These are phyloP conservation scores for Glaucopsyche alexis DNA, from an alignment of 2,888 invertebrate species.

Conservation along the genomic window DNA sequence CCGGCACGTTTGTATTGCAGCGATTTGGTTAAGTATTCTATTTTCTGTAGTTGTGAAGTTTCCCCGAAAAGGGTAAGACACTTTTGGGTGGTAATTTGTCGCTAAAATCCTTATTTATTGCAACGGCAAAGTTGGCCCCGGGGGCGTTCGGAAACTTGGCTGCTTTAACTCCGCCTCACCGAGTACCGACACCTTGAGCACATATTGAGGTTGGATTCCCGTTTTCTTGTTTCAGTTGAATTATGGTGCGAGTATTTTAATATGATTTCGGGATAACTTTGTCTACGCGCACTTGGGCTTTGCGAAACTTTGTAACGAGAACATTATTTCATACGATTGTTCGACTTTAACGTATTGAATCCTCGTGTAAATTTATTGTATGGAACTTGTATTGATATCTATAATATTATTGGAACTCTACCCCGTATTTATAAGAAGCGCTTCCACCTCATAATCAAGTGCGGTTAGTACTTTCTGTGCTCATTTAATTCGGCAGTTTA, in stretches of 20 bases:
- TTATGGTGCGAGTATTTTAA: constrained; percentile 64
- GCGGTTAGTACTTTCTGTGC: not conserved
- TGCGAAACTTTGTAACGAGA: constrained; percentile 26
- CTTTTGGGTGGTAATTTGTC: constrained; percentile 77
- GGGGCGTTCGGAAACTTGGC: constrained; percentile 72
- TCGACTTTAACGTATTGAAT: constrained; percentile 12
- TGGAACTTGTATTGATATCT: not conserved
- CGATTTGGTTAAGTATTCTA: constrained; percentile 45
- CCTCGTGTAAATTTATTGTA: not conserved
- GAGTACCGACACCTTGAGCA: constrained; percentile 74
- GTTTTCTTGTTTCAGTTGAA: constrained; percentile 70
- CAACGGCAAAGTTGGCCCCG: constrained; percentile 73
- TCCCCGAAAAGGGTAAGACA: constrained; percentile 67
- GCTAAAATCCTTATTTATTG: constrained; percentile 79
- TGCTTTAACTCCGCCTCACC: constrained; percentile 75
- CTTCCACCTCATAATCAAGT: not conserved
- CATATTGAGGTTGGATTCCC: constrained; percentile 75
- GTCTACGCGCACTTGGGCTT: constrained; percentile 37
- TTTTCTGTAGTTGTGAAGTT: constrained; percentile 65
- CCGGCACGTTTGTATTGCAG: constrained; percentile 30
- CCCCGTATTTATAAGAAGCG: too few relatives aligned
- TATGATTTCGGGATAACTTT: constrained; percentile 55
- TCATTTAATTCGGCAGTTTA: not conserved
- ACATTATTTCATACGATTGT: constrained; percentile 24
- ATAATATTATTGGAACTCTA: not conserved